Evolutionary conservation across 2,113 vertebrate species (phyloP).

Genomic region (Carassius auratus): DNA sequence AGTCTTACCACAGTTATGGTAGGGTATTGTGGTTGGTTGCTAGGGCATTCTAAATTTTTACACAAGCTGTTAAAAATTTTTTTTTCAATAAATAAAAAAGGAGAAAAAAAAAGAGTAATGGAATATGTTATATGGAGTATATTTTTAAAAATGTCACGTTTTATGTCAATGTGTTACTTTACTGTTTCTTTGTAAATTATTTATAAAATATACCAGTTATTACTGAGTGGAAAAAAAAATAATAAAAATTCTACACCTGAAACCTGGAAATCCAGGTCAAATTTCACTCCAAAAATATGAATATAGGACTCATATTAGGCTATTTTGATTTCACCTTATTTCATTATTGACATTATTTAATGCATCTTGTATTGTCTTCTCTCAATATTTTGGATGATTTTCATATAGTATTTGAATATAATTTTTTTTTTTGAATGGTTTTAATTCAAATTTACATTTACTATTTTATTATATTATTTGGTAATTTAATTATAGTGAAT

Average conservation of each 20-base stretch:
- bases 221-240: too few relatives aligned
- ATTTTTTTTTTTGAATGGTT: background rate
- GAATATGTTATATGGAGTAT: too few relatives aligned
- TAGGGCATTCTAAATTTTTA: background rate
- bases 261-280: background rate
- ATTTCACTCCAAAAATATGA: background rate
- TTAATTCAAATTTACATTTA: background rate
- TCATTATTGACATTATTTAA: background rate
- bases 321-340: background rate
- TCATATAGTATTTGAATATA: background rate
- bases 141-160: too few relatives aligned
- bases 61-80: background rate
- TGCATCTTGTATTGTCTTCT: background rate
- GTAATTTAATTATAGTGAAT: background rate
- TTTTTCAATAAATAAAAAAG: too few relatives aligned
- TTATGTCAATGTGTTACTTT: too few relatives aligned
- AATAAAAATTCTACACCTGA: background rate
- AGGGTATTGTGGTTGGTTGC: background rate
- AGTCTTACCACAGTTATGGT: background rate
- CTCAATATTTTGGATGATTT: background rate
- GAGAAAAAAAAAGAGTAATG: too few relatives aligned
- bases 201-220: too few relatives aligned
- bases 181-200: too few relatives aligned
- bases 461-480: background rate
- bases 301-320: background rate